phyloP scores from a whole-genome alignment of 1,140 invertebrate genomes.

The Aphis gossypii region DNA sequence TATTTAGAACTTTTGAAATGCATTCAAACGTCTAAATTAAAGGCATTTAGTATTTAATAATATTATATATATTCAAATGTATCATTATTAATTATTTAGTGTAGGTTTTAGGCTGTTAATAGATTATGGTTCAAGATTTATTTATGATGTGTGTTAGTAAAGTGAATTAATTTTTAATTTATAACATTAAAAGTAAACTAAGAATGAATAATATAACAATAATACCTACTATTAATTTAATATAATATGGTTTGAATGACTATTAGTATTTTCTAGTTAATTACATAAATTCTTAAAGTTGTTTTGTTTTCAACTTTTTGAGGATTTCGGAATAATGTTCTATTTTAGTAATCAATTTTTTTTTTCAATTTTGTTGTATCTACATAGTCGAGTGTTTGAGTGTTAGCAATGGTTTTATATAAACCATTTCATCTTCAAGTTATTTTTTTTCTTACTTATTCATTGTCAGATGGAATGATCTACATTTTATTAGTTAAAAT shows the following conservation, averaged over 20 bases:
- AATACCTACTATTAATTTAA: neutral
- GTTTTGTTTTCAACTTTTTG: neutral
- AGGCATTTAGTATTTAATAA: neutral
- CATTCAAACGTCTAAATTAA: neutral
- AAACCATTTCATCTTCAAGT: no score
- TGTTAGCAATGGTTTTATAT: neutral
- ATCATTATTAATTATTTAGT: neutral
- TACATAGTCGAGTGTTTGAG: neutral
- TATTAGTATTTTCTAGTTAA: neutral
- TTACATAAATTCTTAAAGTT: neutral
- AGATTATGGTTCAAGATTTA: neutral
- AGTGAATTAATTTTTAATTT: neutral
- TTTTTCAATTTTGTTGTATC: neutral
- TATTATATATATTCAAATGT: neutral
- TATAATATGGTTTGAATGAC: neutral
- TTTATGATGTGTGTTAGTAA: neutral
- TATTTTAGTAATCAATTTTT: neutral
- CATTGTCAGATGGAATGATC: no score
- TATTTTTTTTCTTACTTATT: no score
- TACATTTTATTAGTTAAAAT: no score
- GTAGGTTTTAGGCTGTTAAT: neutral
- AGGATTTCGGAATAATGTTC: neutral
- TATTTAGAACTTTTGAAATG: neutral
- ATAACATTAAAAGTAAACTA: neutral
- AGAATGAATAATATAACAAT: neutral